These are phyloP conservation scores for Camponotus vicinus DNA, from an alignment of 1,140 invertebrate species.

Conservation along the genomic window DNA sequence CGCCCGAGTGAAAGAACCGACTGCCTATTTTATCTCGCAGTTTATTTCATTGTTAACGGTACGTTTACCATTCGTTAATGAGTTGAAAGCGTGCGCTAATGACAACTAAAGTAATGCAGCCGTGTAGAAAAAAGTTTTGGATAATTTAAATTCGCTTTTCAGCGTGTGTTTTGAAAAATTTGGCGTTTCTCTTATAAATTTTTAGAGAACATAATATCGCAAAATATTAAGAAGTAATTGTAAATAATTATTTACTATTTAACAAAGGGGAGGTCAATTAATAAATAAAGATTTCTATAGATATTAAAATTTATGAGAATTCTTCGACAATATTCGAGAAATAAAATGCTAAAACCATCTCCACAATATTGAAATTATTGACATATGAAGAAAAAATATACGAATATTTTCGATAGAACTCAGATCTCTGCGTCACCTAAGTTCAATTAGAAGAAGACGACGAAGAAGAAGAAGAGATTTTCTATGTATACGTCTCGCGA, in stretches of 20 bases:
- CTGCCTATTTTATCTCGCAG: constrained; percentile 47
- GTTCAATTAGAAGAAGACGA: constrained; percentile 55
- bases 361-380: background rate
- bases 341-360: background rate
- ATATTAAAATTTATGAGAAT: background rate
- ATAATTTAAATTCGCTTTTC: background rate
- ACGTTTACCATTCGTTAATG: constrained; percentile 51
- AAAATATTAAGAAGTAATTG: background rate
- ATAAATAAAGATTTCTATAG: background rate
- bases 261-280: background rate
- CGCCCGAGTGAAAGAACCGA: constrained; percentile 18
- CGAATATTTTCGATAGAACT: background rate
- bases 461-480: constrained; percentile 18
- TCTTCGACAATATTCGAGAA: constrained; percentile 3
- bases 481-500: constrained; percentile 46
- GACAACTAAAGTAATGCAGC: constrained; percentile 15
- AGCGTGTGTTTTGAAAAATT: background rate
- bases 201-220: background rate
- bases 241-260: background rate
- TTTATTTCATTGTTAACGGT: constrained; percentile 49
- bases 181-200: background rate
- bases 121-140: constrained; percentile 2
- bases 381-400: background rate
- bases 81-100: constrained; percentile 37
- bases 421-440: background rate